These are phyloP conservation scores for Gari tellinella DNA, from an alignment of 2,888 invertebrate genomes.

Conservation along the genomic window DNA sequence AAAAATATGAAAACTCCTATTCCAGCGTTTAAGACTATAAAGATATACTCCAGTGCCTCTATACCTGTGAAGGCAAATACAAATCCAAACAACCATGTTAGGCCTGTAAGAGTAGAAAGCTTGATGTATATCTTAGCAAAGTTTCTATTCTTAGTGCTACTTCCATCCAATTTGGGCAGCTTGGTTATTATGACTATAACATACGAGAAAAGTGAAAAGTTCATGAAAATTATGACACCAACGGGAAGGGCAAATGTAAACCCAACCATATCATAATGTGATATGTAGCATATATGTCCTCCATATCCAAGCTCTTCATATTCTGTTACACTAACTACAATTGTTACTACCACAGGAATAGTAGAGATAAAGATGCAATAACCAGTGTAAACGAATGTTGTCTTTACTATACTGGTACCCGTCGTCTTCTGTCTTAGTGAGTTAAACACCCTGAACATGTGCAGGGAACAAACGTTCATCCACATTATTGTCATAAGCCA, in stretches of 20 bases:
- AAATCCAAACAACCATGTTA: conserved; percentile 51
- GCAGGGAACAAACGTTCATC: conserved; percentile 47
- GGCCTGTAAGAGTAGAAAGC: conserved; percentile 45
- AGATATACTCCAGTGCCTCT: conserved; percentile 31
- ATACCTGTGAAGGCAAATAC: conserved; percentile 20
- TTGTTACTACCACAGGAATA: conserved; percentile 25
- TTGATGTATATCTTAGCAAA: conserved; percentile 40
- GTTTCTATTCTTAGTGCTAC: conserved; percentile 17
- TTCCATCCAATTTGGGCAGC: conserved; percentile 2
- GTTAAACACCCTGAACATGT: conserved; percentile 23
- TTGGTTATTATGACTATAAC: conserved; percentile 35
- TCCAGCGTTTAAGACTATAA: conserved; percentile 43
- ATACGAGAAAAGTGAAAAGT: conserved; percentile 20
- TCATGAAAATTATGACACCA: conserved; percentile 14
- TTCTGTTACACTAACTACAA: not conserved
- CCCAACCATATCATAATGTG: conserved; percentile 29
- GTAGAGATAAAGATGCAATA: conserved; percentile 17
- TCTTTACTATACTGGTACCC: not conserved
- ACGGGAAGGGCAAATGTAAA: conserved; percentile 39
- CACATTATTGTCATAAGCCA: conserved; percentile 33
- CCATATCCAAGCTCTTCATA: conserved; percentile 33
- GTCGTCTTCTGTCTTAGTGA: too few relatives aligned
- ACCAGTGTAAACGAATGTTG: conserved; percentile 19
- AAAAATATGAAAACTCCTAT: conserved; percentile 49
- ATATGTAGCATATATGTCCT: conserved; percentile 35